Evolutionary conservation across 2,888 invertebrate genomes (phyloP).

Genomic region (Hetaerina titia): DNA sequence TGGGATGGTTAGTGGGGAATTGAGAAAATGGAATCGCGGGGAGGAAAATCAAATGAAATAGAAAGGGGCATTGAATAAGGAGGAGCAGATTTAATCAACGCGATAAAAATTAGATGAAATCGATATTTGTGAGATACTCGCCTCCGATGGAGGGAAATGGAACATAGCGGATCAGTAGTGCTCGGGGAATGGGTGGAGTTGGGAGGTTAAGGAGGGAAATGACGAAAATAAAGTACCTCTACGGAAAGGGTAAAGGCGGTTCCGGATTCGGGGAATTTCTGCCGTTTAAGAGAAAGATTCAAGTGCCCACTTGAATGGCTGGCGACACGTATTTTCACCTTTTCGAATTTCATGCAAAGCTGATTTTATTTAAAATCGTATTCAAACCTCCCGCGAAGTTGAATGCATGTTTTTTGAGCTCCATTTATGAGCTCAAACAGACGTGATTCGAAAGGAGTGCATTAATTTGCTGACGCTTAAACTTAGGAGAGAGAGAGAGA

Average conservation of each 20-base stretch:
- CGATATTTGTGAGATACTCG: not conserved
- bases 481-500: not conserved
- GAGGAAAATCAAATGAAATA: constrained; percentile 21
- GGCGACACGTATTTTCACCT: not conserved
- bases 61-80: not conserved
- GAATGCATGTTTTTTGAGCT: not conserved
- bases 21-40: constrained; percentile 3
- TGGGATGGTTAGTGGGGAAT: not conserved
- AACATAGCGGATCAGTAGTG: too few relatives aligned
- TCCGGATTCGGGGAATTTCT: not conserved
- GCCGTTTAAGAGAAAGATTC: not conserved
- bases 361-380: constrained; percentile 8
- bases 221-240: not conserved
- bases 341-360: not conserved
- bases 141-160: not conserved
- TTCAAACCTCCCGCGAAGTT: not conserved
- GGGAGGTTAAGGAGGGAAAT: not conserved
- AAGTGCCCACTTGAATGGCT: not conserved
- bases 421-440: not conserved
- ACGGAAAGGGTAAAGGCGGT: not conserved
- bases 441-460: not conserved
- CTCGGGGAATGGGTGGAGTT: not conserved
- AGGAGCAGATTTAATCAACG: not conserved
- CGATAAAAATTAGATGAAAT: constrained; percentile 32
- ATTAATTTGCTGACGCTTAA: not conserved